Conservation (phyloP, 2,888 invertebrate genomes). For the Oscheius sp. region DNA sequence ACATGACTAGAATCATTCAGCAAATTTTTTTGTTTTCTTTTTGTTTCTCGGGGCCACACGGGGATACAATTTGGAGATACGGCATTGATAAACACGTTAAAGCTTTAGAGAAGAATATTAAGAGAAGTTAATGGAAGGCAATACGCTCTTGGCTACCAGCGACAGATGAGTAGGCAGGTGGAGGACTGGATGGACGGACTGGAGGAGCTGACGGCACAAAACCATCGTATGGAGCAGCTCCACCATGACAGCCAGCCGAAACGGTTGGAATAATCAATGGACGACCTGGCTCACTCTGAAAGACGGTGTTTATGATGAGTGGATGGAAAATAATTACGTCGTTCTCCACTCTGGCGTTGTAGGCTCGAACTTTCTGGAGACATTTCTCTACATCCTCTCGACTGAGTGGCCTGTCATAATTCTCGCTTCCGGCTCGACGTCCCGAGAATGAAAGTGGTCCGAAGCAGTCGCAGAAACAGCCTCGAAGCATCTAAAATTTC, state of each 20-base stretch:
- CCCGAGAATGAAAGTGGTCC: constrained; percentile 37
- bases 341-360: constrained; percentile 37
- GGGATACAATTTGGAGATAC: background rate
- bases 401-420: constrained; percentile 47
- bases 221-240: constrained; percentile 12
- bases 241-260: background rate
- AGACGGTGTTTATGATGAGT: background rate
- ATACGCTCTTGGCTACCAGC: constrained; percentile 28
- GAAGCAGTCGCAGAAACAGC: constrained; percentile 58
- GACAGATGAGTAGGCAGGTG: constrained; percentile 34
- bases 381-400: constrained; percentile 46
- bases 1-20: constrained; percentile 30
- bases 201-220: constrained; percentile 17
- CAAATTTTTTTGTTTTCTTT: too few species aligned
- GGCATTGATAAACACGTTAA: constrained; percentile 7
- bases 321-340: background rate
- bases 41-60: background rate
- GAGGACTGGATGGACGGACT: constrained; percentile 15
- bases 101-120: background rate
- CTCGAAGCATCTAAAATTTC: constrained; percentile 51
- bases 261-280: constrained; percentile 10
- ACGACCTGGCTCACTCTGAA: constrained; percentile 2
- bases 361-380: constrained; percentile 39
- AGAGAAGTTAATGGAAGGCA: background rate
- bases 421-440: constrained; percentile 34